Percentiles rank a stretch among this genome's conserved stretches.
Conservation (phyloP, 2,113 vertebrate species). For the western clawed frog (Xenopus tropicalis) region UCB_Xtro_10.0 CM004448.2:35495001-35495500, state of each 20-base stretch:
- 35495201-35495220: constrained; percentile 97
- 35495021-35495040: too few relatives aligned
- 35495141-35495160: constrained; percentile 93
- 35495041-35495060: too few relatives aligned
- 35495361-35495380: constrained; percentile 57
- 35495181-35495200: constrained; percentile 89
- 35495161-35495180: constrained; percentile 84
- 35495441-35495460: too few relatives aligned
- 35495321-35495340: constrained; percentile 79
- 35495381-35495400: too few relatives aligned
- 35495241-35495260: constrained; percentile 89
- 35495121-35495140: not conserved
- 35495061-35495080: too few relatives aligned
- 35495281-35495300: constrained; percentile 71
- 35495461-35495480: too few relatives aligned
- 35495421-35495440: too few relatives aligned
- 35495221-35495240: constrained; percentile 91
- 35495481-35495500: too few relatives aligned
- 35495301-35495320: constrained; percentile 76
- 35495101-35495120: not conserved
- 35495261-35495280: constrained; percentile 86
- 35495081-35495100: too few relatives aligned
- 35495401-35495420: too few relatives aligned
- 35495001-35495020: too few relatives aligned
- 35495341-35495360: constrained; percentile 56